Evolutionary conservation across 2,888 invertebrate species (phyloP).

Genomic region (Eilema depressum): DNA sequence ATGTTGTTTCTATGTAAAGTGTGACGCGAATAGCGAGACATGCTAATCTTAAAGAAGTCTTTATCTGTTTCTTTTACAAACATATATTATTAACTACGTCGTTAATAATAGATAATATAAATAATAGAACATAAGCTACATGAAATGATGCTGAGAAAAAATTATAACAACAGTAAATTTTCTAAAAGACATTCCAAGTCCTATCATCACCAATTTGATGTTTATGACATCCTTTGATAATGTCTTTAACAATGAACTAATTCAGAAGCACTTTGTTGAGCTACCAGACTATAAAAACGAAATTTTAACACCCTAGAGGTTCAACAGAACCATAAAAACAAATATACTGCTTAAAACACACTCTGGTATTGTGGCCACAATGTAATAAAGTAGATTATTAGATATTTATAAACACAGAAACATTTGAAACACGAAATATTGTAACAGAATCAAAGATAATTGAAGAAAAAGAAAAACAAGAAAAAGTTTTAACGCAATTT

Average conservation of each 20-base stretch:
- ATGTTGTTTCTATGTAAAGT: neutral
- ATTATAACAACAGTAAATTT: neutral
- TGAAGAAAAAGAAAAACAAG: slow-evolving; percentile 47
- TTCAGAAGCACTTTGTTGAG: neutral
- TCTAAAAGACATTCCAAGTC: neutral
- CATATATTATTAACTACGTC: no score
- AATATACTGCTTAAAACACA: slow-evolving; percentile 16
- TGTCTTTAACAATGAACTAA: slow-evolving; percentile 7
- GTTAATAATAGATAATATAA: no score
- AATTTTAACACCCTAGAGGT: slow-evolving; percentile 18
- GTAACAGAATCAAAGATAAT: slow-evolving; percentile 27
- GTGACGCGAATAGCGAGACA: no score
- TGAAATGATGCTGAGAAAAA: neutral
- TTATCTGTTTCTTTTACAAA: no score
- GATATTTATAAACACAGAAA: slow-evolving; percentile 31
- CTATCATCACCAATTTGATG: neutral
- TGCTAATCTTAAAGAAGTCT: no score
- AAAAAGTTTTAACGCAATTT: slow-evolving; percentile 43
- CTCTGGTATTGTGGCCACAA: slow-evolving; percentile 14
- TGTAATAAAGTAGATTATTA: slow-evolving; percentile 29
- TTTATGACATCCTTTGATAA: neutral
- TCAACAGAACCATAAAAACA: slow-evolving; percentile 24
- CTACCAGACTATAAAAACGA: slow-evolving; percentile 10
- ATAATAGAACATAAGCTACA: no score
- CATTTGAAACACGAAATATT: slow-evolving; percentile 36